Evolutionary conservation across 2,888 invertebrate species (phyloP).

Genomic region (Leptura quadrifasciata): DNA sequence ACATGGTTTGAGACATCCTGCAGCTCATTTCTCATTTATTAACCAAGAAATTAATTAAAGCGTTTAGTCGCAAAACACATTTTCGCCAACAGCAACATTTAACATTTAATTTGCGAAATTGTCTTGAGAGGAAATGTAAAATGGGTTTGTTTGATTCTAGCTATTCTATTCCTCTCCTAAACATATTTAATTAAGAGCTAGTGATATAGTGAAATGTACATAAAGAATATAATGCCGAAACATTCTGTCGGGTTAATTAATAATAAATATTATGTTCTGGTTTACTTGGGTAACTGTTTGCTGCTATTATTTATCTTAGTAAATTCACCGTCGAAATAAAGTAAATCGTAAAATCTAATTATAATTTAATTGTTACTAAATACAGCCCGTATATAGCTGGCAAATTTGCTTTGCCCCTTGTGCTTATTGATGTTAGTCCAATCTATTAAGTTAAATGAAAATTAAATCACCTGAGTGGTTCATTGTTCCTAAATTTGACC

Average conservation of each 20-base stretch:
- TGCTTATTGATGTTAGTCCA: constrained; percentile 31
- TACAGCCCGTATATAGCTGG: constrained; percentile 22
- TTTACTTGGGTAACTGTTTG: constrained; percentile 14
- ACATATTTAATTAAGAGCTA: constrained; percentile 46
- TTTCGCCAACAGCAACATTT: constrained; percentile 20
- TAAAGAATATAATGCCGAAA: constrained; percentile 45
- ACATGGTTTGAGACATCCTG: no score
- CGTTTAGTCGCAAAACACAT: background rate
- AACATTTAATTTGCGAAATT: constrained; percentile 35
- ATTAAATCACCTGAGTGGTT: constrained; percentile 27
- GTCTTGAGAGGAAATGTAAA: constrained; percentile 24
- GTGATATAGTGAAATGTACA: constrained; percentile 43
- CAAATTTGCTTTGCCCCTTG: constrained; percentile 7
- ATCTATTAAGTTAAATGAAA: constrained; percentile 17
- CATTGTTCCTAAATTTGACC: constrained; percentile 18
- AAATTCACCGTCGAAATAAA: constrained; percentile 20
- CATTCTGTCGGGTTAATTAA: constrained; percentile 35
- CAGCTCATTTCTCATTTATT: background rate
- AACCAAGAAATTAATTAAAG: constrained; percentile 21
- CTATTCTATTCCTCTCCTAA: constrained; percentile 23
- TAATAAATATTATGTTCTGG: constrained; percentile 42
- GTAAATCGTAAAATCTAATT: constrained; percentile 33
- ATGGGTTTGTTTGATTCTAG: constrained; percentile 35
- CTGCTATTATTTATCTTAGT: constrained; percentile 39
- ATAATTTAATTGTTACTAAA: constrained; percentile 30